Percentiles rank a stretch among this genome's conserved stretches.
Evolutionary conservation across 2,888 invertebrate species (phyloP).

Genomic region (Rotaria socialis): DNA sequence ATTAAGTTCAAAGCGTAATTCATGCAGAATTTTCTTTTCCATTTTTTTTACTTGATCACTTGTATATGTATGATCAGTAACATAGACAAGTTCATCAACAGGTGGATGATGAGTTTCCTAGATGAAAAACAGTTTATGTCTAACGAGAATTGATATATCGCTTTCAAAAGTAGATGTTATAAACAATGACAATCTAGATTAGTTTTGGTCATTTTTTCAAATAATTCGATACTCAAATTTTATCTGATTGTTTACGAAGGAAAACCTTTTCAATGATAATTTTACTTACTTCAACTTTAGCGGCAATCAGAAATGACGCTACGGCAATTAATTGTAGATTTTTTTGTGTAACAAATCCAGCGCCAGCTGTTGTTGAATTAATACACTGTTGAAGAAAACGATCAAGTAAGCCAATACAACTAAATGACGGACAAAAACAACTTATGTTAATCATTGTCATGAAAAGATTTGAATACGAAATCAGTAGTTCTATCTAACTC

Average conservation of each 20-base stretch:
- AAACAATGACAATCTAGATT: too few relatives aligned
- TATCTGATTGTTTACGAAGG: neutral
- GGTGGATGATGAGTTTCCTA: constrained; percentile 36
- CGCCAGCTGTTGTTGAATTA: neutral
- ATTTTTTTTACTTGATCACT: neutral
- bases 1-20: constrained; percentile 17
- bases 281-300: neutral
- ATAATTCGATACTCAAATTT: neutral
- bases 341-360: neutral
- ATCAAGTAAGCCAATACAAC: constrained; percentile 9
- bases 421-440: neutral
- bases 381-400: constrained; percentile 35
- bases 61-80: constrained; percentile 22
- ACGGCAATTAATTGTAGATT: constrained; percentile 27
- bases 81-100: neutral
- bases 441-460: too few relatives aligned
- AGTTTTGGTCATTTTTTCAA: too few relatives aligned
- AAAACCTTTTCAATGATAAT: neutral
- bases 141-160: too few relatives aligned
- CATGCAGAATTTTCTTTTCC: constrained; percentile 30
- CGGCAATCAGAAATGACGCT: neutral
- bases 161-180: too few relatives aligned
- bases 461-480: too few relatives aligned
- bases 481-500: too few relatives aligned
- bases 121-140: neutral